Percentiles rank a stretch among this genome's conserved stretches.
Evolutionary conservation across 2,113 vertebrate genomes (phyloP).

Genomic region (Sorex fumeus): DNA sequence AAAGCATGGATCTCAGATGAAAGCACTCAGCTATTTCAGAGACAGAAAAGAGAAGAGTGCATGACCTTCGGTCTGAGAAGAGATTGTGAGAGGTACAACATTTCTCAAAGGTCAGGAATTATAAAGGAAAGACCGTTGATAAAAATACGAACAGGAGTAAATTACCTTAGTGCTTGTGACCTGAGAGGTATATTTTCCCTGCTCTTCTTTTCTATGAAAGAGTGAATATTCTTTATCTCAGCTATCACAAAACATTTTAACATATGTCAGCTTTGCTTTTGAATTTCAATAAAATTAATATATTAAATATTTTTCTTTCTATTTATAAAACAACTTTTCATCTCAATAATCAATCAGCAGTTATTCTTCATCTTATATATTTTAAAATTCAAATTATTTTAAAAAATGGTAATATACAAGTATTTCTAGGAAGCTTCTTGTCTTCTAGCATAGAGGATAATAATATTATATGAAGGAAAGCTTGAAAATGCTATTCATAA

Average conservation of each 20-base stretch:
- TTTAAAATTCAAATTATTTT: background rate
- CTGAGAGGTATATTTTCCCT: conserved; percentile 48
- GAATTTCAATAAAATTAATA: conserved; percentile 26
- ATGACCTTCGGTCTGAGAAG: conserved; percentile 60
- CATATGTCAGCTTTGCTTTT: background rate
- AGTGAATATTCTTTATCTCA: conserved; percentile 60
- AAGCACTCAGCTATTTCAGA: conserved; percentile 78
- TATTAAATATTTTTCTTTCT: background rate
- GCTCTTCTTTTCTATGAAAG: conserved; percentile 54
- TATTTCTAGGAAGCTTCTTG: background rate
- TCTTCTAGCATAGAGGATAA: background rate
- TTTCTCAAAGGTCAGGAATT: conserved; percentile 74
- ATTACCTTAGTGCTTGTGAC: conserved; percentile 77
- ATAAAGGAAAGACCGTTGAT: conserved; percentile 55
- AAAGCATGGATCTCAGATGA: conserved; percentile 73
- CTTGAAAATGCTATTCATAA: no score
- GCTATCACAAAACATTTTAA: conserved; percentile 7
- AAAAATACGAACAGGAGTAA: conserved; percentile 78
- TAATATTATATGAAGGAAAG: background rate
- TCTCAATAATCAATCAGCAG: background rate
- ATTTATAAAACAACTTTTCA: background rate
- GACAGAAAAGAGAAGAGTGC: conserved; percentile 68
- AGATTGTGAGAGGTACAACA: background rate
- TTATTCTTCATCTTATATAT: background rate
- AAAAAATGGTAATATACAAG: background rate